These are phyloP conservation scores for Sus cebifrons DNA, from an alignment of 2,797 vertebrate species.

Conservation along the genomic window DNA sequence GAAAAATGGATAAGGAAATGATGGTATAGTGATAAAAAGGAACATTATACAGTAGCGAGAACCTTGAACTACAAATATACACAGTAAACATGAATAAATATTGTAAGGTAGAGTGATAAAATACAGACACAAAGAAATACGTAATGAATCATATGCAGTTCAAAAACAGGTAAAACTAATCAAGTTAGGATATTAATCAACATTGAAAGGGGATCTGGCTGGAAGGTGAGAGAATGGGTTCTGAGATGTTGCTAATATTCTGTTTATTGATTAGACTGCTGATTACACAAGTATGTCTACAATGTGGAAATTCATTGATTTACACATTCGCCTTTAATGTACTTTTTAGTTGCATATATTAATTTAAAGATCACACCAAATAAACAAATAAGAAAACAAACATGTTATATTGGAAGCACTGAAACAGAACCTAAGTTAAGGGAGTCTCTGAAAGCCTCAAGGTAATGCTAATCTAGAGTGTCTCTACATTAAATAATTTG, in stretches of 20 bases:
- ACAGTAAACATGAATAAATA: background rate
- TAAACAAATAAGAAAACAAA: background rate
- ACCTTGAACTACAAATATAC: background rate
- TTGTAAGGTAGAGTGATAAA: conserved; percentile 17
- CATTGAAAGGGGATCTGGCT: background rate
- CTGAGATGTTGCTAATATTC: background rate
- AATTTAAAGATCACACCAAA: background rate
- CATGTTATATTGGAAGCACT: background rate
- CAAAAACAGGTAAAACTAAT: background rate
- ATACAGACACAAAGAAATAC: background rate
- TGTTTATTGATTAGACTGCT: background rate
- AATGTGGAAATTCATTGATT: background rate
- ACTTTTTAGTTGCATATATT: background rate
- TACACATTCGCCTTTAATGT: background rate
- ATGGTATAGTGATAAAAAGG: background rate
- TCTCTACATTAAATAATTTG: background rate
- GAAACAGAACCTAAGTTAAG: background rate
- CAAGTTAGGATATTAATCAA: background rate
- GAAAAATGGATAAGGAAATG: background rate
- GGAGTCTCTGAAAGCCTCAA: background rate
- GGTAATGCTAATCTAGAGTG: background rate
- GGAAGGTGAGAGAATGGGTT: background rate
- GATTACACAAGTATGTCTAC: background rate
- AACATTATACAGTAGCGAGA: background rate
- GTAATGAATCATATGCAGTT: background rate